phyloP scores from a whole-genome alignment of 2,113 vertebrate genomes.

The Ptyas mucosa region DNA sequence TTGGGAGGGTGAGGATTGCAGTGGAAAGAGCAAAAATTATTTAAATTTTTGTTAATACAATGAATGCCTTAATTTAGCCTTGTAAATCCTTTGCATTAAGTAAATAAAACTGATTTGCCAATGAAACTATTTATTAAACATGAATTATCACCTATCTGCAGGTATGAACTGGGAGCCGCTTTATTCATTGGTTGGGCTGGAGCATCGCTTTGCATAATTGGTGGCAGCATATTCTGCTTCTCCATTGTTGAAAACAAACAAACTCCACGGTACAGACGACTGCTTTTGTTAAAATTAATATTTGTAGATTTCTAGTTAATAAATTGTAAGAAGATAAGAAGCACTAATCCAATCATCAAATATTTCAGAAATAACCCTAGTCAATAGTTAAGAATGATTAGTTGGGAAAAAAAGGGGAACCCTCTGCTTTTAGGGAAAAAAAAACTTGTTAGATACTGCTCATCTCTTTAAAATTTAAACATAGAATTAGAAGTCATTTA shows the following conservation, averaged over 20 bases:
- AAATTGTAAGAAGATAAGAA: conserved; percentile 3
- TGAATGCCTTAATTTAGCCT: neutral
- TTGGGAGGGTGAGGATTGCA: neutral
- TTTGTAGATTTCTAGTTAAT: neutral
- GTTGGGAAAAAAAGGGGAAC: neutral
- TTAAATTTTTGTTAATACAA: conserved; percentile 17
- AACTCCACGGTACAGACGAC: conserved; percentile 70
- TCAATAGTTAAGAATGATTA: conserved; percentile 7
- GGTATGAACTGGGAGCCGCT: conserved; percentile 91
- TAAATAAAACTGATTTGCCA: neutral
- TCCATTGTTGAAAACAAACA: conserved; percentile 71
- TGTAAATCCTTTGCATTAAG: neutral
- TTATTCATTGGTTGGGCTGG: conserved; percentile 95
- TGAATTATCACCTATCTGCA: conserved; percentile 57
- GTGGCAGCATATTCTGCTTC: conserved; percentile 81
- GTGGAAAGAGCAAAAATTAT: neutral
- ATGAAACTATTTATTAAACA: conserved; percentile 17
- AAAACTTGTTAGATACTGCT: neutral
- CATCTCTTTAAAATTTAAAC: neutral
- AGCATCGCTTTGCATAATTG: conserved; percentile 83
- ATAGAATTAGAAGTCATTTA: neutral
- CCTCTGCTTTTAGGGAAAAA: neutral
- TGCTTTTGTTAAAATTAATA: conserved; percentile 9
- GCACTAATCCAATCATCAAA: neutral
- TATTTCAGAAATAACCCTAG: conserved; percentile 11